These are phyloP conservation scores for Latrodectus elegans DNA, from an alignment of 2,888 invertebrate genomes.

Conservation along the genomic window DNA sequence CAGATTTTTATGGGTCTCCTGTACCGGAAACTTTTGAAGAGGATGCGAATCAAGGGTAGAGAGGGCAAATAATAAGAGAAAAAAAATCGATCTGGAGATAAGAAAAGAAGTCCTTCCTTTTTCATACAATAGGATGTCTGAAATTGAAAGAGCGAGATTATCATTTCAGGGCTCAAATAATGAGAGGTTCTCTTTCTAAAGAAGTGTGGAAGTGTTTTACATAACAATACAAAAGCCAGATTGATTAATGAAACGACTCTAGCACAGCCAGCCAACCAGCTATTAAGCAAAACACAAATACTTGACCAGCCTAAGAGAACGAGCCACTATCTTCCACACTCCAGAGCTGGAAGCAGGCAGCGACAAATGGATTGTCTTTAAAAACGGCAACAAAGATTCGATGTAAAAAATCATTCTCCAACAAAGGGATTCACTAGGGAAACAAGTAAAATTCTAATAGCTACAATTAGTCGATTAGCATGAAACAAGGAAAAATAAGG, in stretches of 20 bases:
- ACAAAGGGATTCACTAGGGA: neutral
- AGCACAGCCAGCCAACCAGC: conserved; percentile 30
- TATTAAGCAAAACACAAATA: conserved; percentile 11
- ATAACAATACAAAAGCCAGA: conserved; percentile 56
- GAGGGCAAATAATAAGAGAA: neutral
- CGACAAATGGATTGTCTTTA: neutral
- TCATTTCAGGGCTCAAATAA: conserved; percentile 67
- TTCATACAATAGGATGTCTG: conserved; percentile 52
- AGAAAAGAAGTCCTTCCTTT: conserved; percentile 41
- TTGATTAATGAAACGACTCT: conserved; percentile 59
- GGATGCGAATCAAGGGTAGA: neutral
- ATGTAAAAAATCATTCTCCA: neutral
- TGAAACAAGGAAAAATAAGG: neutral
- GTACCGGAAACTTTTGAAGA: conserved; percentile 55
- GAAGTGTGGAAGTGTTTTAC: conserved; percentile 64
- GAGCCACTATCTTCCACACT: neutral
- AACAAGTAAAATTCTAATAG: neutral
- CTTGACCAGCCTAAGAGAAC: neutral
- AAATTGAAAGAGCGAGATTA: conserved; percentile 62
- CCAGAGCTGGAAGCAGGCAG: neutral
- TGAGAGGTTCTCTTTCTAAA: conserved; percentile 45
- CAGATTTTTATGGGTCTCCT: conserved; percentile 54
- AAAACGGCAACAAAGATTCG: neutral
- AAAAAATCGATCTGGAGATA: conserved; percentile 49
- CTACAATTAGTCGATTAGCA: neutral